Percentiles rank a stretch among this genome's conserved stretches.
phyloP scores from a whole-genome alignment of 2,113 vertebrate genomes.

The Rhea americana region DNA sequence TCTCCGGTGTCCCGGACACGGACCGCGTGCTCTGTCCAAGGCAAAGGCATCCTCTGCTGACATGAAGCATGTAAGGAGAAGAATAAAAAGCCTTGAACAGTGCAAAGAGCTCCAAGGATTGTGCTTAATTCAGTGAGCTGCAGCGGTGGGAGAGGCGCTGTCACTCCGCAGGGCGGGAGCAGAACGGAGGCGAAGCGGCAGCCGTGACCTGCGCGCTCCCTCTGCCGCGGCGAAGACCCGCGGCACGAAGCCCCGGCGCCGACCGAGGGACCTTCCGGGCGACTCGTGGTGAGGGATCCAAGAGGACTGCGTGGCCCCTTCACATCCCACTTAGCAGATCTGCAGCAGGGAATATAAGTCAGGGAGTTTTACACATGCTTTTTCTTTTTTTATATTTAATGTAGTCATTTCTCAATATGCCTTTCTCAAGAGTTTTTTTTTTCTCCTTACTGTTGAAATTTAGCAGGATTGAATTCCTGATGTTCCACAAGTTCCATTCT shows the following conservation, averaged over 20 bases:
- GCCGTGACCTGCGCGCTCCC: not conserved
- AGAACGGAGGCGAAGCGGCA: not conserved
- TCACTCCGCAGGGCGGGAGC: no score
- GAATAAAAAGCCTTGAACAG: not conserved
- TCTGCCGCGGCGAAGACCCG: no score
- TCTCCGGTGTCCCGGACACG: not conserved
- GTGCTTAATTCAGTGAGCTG: not conserved
- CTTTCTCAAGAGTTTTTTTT: not conserved
- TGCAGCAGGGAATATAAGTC: not conserved
- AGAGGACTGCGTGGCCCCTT: not conserved
- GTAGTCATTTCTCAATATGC: not conserved
- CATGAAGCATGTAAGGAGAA: not conserved
- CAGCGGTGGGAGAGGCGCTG: not conserved
- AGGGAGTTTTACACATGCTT: not conserved
- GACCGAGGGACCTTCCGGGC: rapidly evolving
- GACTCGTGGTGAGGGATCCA: not conserved
- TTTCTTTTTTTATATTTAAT: not conserved
- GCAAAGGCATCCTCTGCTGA: no score
- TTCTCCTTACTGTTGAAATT: not conserved
- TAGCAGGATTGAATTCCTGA: not conserved
- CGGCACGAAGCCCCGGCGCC: no score
- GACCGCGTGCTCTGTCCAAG: no score
- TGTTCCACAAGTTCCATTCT: not conserved
- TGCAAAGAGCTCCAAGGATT: not conserved
- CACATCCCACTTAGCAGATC: not conserved